Percentiles rank a stretch among this genome's conserved stretches.
phyloP scores from a whole-genome alignment of 2,888 invertebrate genomes.

The Pherbina coryleti region DNA sequence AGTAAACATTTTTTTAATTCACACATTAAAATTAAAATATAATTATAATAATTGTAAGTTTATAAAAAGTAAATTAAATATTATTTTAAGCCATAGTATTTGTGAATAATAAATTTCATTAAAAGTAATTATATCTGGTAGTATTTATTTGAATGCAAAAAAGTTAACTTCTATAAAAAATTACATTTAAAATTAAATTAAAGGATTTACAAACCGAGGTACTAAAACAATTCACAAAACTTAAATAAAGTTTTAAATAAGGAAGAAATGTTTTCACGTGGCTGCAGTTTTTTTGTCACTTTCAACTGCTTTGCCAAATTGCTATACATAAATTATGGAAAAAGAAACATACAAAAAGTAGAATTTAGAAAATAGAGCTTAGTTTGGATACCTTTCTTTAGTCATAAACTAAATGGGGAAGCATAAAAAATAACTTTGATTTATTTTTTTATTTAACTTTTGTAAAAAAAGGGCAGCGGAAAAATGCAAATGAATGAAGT shows the following conservation, averaged over 20 bases:
- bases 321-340: background rate
- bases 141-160: background rate
- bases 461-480: background rate
- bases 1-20: constrained; percentile 23
- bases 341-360: background rate
- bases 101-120: constrained; percentile 11
- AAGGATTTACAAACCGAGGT: constrained; percentile 12
- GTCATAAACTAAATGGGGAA: background rate
- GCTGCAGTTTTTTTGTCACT: background rate
- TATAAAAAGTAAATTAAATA: constrained; percentile 11
- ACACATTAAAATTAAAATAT: constrained; percentile 21
- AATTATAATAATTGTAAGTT: constrained; percentile 9
- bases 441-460: background rate
- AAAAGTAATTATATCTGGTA: constrained; percentile 11
- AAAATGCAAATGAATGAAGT: constrained; percentile 1
- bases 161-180: background rate
- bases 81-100: constrained; percentile 6
- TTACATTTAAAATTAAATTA: constrained; percentile 9
- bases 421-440: background rate
- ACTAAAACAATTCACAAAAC: background rate
- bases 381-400: background rate
- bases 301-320: background rate
- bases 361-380: background rate
- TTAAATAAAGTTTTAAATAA: background rate
- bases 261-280: background rate